Conservation (phyloP, 2,113 vertebrate species). For the Erythrolamprus reginae region DNA sequence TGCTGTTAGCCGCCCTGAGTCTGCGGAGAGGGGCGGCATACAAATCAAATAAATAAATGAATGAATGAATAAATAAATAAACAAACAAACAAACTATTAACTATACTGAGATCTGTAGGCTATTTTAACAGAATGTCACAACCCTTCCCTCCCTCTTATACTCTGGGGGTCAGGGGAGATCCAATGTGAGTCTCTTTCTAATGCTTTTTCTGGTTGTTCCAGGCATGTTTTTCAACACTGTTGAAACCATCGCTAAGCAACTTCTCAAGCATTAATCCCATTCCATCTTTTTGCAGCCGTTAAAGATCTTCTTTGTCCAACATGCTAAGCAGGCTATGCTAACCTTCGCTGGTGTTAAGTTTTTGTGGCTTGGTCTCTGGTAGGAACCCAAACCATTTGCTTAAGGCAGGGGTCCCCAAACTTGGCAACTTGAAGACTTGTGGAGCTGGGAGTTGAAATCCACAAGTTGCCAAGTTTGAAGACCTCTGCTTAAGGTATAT, state of each 20-base stretch:
- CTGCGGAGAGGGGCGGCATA: too few species aligned
- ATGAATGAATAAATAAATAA: too few species aligned
- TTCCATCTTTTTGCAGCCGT: not conserved
- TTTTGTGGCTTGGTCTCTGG: not conserved
- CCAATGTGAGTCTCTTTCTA: not conserved
- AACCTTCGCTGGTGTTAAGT: not conserved
- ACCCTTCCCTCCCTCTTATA: not conserved
- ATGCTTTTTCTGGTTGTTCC: not conserved
- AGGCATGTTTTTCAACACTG: not conserved
- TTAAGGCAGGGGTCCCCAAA: not conserved
- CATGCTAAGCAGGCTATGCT: not conserved
- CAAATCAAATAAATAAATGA: too few species aligned
- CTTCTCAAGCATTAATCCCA: not conserved
- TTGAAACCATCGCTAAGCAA: not conserved
- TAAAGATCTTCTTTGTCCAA: not conserved
- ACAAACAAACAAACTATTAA: too few species aligned
- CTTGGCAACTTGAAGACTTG: too few species aligned
- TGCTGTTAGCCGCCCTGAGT: too few species aligned
- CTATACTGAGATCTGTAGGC: not conserved
- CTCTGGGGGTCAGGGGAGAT: not conserved
- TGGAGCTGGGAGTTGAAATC: too few species aligned
- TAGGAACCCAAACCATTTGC: not conserved
- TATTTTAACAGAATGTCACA: not conserved
- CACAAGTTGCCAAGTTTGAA: too few species aligned
- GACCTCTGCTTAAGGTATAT: not conserved